Conservation (phyloP, 2,888 invertebrate genomes). For the Himalopsyche anomala region DNA sequence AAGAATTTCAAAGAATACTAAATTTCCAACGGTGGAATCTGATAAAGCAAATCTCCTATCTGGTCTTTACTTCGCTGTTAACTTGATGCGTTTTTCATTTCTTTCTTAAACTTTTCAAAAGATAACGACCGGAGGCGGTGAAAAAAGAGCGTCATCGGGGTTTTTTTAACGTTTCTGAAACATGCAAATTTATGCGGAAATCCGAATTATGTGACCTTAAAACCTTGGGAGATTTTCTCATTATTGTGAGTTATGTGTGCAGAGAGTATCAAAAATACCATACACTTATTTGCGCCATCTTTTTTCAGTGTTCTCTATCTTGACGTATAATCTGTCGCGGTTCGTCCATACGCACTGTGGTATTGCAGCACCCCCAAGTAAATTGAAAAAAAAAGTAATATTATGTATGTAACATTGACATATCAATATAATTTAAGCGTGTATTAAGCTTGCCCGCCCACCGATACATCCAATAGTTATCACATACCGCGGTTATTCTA, state of each 20-base stretch:
- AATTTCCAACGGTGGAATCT: slow-evolving; percentile 3
- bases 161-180: slow-evolving; percentile 14
- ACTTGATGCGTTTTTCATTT: slow-evolving; percentile 42
- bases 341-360: too few relatives aligned
- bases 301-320: too few relatives aligned
- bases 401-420: too few relatives aligned
- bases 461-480: too few relatives aligned
- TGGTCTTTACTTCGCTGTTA: slow-evolving; percentile 19
- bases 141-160: slow-evolving; percentile 14
- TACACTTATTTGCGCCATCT: not conserved
- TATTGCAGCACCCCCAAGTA: too few relatives aligned
- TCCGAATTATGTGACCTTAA: slow-evolving; percentile 42
- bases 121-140: slow-evolving; percentile 21
- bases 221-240: slow-evolving; percentile 6
- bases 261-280: not conserved
- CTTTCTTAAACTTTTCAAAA: slow-evolving; percentile 1
- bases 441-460: too few relatives aligned
- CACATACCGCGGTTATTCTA: too few relatives aligned
- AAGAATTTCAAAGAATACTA: slow-evolving; percentile 30
- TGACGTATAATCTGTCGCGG: too few relatives aligned
- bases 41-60: slow-evolving; percentile 37
- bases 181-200: slow-evolving; percentile 42
- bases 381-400: too few relatives aligned
- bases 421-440: too few relatives aligned
- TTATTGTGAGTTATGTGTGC: slow-evolving; percentile 28